A percentile compares a stretch with the other conserved stretches of the same genome.
These are phyloP conservation scores for Rostratula benghalensis DNA, from an alignment of 2,113 vertebrate genomes.

Conservation along the genomic window DNA sequence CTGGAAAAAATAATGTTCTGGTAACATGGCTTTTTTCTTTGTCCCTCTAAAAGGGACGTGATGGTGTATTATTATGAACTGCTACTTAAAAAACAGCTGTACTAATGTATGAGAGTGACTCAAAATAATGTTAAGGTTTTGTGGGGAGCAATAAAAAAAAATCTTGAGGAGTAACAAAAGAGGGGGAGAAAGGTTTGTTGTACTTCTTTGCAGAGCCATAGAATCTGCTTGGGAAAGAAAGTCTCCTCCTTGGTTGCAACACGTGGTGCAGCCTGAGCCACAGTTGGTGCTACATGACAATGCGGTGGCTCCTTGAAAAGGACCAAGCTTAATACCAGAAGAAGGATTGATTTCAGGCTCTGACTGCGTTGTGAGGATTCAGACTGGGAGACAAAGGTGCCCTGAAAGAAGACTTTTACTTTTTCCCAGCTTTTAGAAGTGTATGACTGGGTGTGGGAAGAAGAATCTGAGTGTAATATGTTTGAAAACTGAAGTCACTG, in stretches of 20 bases:
- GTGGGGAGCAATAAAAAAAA: neutral
- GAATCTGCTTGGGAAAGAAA: neutral
- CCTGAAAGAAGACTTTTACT: neutral
- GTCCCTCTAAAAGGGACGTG: neutral
- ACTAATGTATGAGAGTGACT: neutral
- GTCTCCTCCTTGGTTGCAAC: neutral
- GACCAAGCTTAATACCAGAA: neutral
- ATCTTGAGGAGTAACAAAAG: neutral
- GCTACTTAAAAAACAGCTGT: constrained; percentile 1
- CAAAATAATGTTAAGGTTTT: neutral
- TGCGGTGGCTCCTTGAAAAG: neutral
- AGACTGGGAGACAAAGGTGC: neutral
- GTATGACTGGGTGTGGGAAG: neutral
- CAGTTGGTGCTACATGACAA: neutral
- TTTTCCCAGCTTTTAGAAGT: neutral
- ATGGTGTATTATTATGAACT: neutral
- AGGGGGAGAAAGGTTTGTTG: neutral
- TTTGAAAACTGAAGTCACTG: constrained; percentile 6
- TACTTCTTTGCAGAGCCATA: neutral
- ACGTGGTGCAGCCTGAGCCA: neutral
- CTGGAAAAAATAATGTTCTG: neutral
- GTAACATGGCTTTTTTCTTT: neutral
- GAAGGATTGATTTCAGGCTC: neutral
- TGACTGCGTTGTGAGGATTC: neutral
- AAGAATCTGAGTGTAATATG: neutral